Conservation (phyloP, 2,113 vertebrate genomes). For the Callionymus lyra region DNA sequence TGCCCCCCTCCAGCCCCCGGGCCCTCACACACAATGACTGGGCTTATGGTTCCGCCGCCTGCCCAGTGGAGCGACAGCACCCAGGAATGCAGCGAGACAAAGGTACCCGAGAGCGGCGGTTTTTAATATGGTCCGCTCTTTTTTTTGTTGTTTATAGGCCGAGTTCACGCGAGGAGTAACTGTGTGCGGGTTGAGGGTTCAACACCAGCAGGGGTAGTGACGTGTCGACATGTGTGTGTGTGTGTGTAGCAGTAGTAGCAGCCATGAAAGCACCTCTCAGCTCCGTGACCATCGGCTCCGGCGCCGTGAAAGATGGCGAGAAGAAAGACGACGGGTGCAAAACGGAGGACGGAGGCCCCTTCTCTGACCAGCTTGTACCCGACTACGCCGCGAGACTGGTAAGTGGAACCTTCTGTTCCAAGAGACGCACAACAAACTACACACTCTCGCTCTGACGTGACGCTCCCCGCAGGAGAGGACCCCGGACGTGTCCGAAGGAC, state of each 20-base stretch:
- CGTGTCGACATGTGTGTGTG: not conserved
- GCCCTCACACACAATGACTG: slow-evolving; percentile 57
- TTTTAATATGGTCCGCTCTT: slow-evolving; percentile 8
- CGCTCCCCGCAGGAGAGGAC: slow-evolving; percentile 47
- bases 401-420: slow-evolving; percentile 9
- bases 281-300: slow-evolving; percentile 23
- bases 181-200: too few species aligned
- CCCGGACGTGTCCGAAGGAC: slow-evolving; percentile 34
- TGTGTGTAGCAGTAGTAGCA: too few species aligned
- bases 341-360: slow-evolving; percentile 50
- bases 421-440: too few species aligned
- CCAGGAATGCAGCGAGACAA: slow-evolving; percentile 59
- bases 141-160: too few species aligned
- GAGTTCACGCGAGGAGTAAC: too few species aligned
- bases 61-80: slow-evolving; percentile 49
- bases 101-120: slow-evolving; percentile 43
- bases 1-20: slow-evolving; percentile 58
- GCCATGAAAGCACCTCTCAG: slow-evolving; percentile 28
- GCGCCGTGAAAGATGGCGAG: slow-evolving; percentile 37
- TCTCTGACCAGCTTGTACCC: slow-evolving; percentile 60
- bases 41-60: slow-evolving; percentile 50
- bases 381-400: slow-evolving; percentile 51
- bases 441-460: not conserved
- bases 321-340: slow-evolving; percentile 66
- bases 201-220: not conserved